Evolutionary conservation across 2,113 vertebrate genomes (phyloP), one percentile per base, ranked within the genome.

Genomic region (Syrmaticus mikado): DNA sequence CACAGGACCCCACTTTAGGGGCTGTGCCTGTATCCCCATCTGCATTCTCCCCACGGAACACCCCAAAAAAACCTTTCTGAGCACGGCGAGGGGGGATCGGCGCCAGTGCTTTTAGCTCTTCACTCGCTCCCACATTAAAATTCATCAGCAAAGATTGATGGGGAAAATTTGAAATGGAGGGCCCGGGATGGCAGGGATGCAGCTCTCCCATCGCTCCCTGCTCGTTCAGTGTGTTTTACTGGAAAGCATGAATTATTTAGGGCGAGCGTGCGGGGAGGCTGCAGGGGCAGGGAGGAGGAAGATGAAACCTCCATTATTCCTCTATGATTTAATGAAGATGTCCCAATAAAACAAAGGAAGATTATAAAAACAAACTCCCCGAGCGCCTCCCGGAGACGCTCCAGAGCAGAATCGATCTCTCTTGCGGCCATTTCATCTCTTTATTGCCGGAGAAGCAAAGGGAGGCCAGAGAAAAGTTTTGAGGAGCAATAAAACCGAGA

Each of bases 211-310:
- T 48, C 46, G 41, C 22, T 60, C 91, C 75, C 75, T 11, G 38
- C 36, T 40, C 24, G 17, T 67, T 22, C 36, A 71, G 83, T 27
- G 88, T 8, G 6, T 85, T 96, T 97, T 98, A 95, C 97, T 73
- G 97, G 97, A 98, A 98, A 84, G 89, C 81, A 97, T 98, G 82
- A 97, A 98, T 98, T 98, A 98, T 98, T 98, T 87, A 98, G 90
- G 41, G 1, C 0, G 2, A 85, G 61, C 0, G 1, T 43, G 32
- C 0, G 2, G 77, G 72, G 67, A 76, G 57, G 60, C 50, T 32
- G 4, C 17, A 46, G 24, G 66, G 46, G 72, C 66, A 61, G 73
- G 61, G 67, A 48, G 70, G 80, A 64, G 8, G 1, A 8, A 74
- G 16, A 32, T 0, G 13, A 92, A 92, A 72, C 75, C 82, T 97